Evolutionary conservation across 1,140 invertebrate species (phyloP), one percentile per base, ranked within the genome.

Genomic region (Leptinotarsa defecta): DNA sequence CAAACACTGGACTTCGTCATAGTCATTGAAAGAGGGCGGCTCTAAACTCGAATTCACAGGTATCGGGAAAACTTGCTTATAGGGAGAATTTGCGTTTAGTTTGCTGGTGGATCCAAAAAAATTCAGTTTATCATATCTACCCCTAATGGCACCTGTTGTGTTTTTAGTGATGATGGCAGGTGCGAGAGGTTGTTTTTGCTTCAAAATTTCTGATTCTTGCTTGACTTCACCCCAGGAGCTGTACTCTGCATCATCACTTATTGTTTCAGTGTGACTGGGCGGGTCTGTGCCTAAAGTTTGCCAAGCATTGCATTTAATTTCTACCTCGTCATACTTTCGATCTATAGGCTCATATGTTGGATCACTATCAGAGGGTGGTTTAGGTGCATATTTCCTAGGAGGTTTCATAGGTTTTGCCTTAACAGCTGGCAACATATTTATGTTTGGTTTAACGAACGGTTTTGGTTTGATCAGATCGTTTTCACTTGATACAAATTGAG

Each of bases 61-160:
- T 2, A 88, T 87, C 52, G 88, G 84, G 11, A 88, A 86, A 13
- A 92, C 87, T 79, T 91, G 89, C 79, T 92, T 93, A 80, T 94
- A 94, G 15, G 89, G 88, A n/a, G 91, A 88, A 67, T 89, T 90
- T 4, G 89, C 89, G 70, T 90, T 90, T 61, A 91, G 85, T 86
- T 93, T 94, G 76, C 88, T 89, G 48, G 89, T 89, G 0, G 93
- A 92, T 13, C 92, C 92, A 82, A 94, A 93, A 82, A 93, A 92
- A 81, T 94, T 91, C n/a, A 95, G 82, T 72, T 91, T 91, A 83
- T 95, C 93, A 83, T 95, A 95, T 80, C 90, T 89, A 34, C 87
- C 85, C 80, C 90, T 86, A 52, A 79, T 76, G 11, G 77, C 71
- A 64, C 34, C 75, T 1, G 71, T 61, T 13, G 67, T 74, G 19